Conservation (phyloP, 2,888 invertebrate species). For the Agapostemon virescens region DNA sequence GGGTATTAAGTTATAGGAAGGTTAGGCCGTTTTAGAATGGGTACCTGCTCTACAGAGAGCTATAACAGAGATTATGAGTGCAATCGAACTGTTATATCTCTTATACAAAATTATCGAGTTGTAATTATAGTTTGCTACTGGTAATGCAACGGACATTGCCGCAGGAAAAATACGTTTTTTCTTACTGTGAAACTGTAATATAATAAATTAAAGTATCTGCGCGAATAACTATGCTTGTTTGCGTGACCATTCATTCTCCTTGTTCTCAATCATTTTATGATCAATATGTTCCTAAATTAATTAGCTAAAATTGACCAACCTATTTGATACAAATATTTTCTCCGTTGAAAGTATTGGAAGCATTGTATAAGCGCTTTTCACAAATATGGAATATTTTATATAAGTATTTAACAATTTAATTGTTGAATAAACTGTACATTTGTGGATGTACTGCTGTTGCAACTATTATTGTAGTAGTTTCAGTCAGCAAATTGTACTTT, state of each 20-base stretch:
- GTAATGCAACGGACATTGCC: constrained; percentile 42
- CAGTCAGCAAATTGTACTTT: background rate
- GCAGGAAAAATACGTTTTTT: constrained; percentile 59
- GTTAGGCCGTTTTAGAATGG: constrained; percentile 43
- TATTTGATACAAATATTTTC: background rate
- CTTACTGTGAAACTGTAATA: constrained; percentile 72
- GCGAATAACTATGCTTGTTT: constrained; percentile 30
- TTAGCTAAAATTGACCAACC: background rate
- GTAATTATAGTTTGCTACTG: constrained; percentile 46
- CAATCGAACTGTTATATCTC: constrained; percentile 27
- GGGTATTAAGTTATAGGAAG: constrained; percentile 58
- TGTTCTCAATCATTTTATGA: background rate
- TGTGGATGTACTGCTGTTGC: no score
- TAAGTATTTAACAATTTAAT: background rate
- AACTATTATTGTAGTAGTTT: background rate
- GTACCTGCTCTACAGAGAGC: constrained; percentile 44
- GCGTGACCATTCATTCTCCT: background rate
- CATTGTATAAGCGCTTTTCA: background rate
- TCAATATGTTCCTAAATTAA: background rate
- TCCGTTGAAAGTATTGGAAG: background rate
- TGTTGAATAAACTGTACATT: background rate
- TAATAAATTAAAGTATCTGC: constrained; percentile 72
- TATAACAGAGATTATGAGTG: constrained; percentile 27
- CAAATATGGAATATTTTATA: background rate
- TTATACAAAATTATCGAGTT: constrained; percentile 44